phyloP scores from a whole-genome alignment of 2,113 vertebrate genomes.

The Aldabrachelys gigantea region DNA sequence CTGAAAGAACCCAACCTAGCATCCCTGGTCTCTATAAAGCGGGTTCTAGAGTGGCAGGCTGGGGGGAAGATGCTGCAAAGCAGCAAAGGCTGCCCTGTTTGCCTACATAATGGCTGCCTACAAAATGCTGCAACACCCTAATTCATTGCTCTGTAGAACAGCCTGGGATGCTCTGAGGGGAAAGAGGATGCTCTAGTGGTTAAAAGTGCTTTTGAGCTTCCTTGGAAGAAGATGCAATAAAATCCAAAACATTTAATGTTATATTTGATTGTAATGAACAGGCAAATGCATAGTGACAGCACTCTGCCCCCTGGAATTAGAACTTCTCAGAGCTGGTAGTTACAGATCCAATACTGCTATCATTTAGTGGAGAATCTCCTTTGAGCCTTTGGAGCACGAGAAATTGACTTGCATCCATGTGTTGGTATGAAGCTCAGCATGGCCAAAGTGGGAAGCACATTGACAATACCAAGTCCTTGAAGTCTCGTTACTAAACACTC shows the following conservation, averaged over 20 bases:
- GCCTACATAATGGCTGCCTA: background rate
- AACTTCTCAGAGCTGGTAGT: background rate
- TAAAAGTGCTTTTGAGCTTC: background rate
- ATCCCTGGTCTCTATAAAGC: background rate
- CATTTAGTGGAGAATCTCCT: background rate
- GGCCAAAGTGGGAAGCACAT: background rate
- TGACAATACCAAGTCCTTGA: background rate
- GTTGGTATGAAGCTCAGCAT: background rate
- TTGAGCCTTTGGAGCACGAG: background rate
- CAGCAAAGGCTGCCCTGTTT: background rate
- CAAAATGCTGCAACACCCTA: background rate
- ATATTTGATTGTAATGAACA: background rate
- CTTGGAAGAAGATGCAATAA: background rate
- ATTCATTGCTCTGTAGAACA: background rate
- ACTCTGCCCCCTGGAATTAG: background rate
- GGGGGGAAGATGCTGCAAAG: background rate
- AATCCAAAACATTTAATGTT: background rate
- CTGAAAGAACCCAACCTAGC: background rate
- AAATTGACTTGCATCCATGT: background rate
- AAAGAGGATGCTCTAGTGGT: rapidly evolving
- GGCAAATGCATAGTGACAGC: background rate
- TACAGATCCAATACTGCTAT: background rate
- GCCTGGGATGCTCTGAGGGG: background rate
- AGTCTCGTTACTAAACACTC: background rate
- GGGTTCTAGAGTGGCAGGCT: background rate